Percentiles rank a stretch among this genome's conserved stretches.
Conservation (phyloP, 2,797 vertebrate species). For the Schizopygopsis pylzovi region DNA sequence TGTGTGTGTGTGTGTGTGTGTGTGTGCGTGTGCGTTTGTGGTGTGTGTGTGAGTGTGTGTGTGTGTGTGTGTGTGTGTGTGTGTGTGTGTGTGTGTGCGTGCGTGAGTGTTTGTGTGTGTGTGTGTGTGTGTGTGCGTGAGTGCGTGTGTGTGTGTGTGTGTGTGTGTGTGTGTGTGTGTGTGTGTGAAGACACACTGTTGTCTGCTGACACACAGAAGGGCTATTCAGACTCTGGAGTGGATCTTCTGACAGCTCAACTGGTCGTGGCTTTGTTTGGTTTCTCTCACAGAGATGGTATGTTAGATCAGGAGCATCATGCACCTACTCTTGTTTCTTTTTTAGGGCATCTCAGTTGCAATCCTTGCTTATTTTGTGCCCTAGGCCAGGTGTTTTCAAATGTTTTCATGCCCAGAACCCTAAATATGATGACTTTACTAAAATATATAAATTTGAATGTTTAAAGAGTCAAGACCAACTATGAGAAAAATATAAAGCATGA, state of each 20-base stretch:
- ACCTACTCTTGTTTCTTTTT: neutral
- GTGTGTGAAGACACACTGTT: neutral
- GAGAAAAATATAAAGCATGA: neutral
- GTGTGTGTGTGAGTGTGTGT: too few relatives aligned
- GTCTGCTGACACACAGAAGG: conserved; percentile 31
- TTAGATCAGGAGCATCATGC: conserved; percentile 14
- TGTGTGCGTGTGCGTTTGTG: too few relatives aligned
- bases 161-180: too few relatives aligned
- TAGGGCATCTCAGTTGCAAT: neutral
- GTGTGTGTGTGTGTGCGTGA: neutral
- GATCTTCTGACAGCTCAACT: conserved; percentile 32
- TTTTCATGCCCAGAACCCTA: neutral
- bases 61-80: neutral
- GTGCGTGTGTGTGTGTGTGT: neutral
- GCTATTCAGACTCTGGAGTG: conserved; percentile 12
- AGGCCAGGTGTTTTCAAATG: neutral
- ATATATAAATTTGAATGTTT: neutral
- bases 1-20: too few relatives aligned
- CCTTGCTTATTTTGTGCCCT: neutral
- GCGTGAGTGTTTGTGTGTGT: too few relatives aligned
- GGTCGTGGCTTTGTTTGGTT: conserved; percentile 22
- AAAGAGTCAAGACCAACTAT: neutral
- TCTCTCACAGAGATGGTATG: conserved; percentile 24
- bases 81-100: too few relatives aligned
- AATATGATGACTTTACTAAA: neutral